Conservation (phyloP, 2,113 vertebrate genomes). For the Micronycteris hirsuta region DNA sequence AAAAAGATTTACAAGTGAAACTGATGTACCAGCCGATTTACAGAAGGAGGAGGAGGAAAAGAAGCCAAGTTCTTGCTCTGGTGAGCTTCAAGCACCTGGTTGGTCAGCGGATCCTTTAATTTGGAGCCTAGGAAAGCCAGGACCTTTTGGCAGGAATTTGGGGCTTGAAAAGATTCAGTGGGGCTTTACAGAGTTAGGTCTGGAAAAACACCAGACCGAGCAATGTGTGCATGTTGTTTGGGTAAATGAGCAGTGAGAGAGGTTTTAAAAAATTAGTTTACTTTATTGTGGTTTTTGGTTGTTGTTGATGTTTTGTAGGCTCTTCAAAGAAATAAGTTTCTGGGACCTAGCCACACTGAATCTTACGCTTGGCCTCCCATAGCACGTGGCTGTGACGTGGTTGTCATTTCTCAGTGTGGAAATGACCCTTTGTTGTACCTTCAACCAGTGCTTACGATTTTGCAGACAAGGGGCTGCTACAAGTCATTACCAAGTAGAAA, state of each 20-base stretch:
- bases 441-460: constrained; percentile 85
- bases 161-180: not conserved
- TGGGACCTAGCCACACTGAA: constrained; percentile 77
- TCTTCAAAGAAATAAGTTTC: constrained; percentile 75
- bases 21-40: not conserved
- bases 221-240: fast-evolving
- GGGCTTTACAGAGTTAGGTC: not conserved
- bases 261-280: not conserved
- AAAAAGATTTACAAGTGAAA: not conserved
- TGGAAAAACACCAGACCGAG: not conserved
- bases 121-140: not conserved
- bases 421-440: constrained; percentile 88
- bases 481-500: constrained; percentile 72
- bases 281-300: not conserved
- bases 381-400: constrained; percentile 85
- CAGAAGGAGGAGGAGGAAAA: not conserved
- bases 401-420: constrained; percentile 83
- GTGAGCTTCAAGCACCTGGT: not conserved
- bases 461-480: constrained; percentile 77
- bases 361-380: constrained; percentile 90
- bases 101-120: not conserved
- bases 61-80: not conserved
- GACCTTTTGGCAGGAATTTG: not conserved
- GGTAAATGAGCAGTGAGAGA: not conserved
- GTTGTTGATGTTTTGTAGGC: constrained; percentile 77